These are phyloP conservation scores for Neodiprion virginianus DNA, from an alignment of 1,140 invertebrate genomes.

Conservation along the genomic window DNA sequence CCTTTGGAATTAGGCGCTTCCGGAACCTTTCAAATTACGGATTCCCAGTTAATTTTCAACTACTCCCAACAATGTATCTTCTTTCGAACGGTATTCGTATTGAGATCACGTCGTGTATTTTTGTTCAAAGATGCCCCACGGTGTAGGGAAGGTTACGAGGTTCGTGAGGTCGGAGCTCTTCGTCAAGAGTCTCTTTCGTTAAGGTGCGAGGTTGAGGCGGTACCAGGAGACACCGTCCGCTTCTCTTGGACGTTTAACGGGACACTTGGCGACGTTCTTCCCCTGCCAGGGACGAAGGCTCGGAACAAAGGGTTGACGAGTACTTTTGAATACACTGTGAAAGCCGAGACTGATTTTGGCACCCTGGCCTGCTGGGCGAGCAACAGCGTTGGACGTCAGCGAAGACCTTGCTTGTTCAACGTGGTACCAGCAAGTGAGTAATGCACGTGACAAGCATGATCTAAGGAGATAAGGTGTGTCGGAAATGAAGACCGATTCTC, in stretches of 20 bases:
- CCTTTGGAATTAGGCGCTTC: too few relatives aligned
- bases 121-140: constrained; percentile 67
- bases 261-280: constrained; percentile 69
- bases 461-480: too few relatives aligned
- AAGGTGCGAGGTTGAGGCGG: constrained; percentile 83
- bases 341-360: constrained; percentile 74
- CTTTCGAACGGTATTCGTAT: too few relatives aligned
- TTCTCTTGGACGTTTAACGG: constrained; percentile 85
- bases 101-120: background rate
- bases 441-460: background rate
- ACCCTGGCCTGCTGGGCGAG: constrained; percentile 86
- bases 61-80: too few relatives aligned
- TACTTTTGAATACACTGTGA: constrained; percentile 71
- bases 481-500: too few relatives aligned
- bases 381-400: constrained; percentile 82
- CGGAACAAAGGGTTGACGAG: constrained; percentile 72
- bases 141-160: constrained; percentile 66
- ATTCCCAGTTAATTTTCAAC: too few relatives aligned
- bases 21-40: too few relatives aligned
- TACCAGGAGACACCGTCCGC: constrained; percentile 70
- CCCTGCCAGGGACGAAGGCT: constrained; percentile 64
- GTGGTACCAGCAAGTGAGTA: constrained; percentile 81
- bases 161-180: constrained; percentile 66
- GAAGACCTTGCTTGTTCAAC: constrained; percentile 81
- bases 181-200: constrained; percentile 68